These are phyloP conservation scores for Tenthredo amoena DNA, from an alignment of 2,888 invertebrate genomes.

Conservation along the genomic window DNA sequence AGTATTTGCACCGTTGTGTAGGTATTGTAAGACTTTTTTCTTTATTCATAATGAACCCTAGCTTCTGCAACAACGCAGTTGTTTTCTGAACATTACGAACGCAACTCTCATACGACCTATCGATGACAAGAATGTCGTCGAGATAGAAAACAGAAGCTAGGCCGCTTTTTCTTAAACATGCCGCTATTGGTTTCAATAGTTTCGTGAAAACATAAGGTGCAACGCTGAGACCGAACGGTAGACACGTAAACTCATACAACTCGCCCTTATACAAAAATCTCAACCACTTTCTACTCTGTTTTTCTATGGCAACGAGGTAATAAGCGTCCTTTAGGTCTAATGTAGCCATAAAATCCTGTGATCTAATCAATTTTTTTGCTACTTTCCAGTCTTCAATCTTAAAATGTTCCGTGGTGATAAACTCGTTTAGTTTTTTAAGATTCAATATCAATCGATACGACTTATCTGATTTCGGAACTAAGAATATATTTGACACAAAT, in stretches of 20 bases:
- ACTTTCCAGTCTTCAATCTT: conserved; percentile 56
- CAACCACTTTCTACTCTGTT: not conserved
- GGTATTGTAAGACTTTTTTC: conserved; percentile 57
- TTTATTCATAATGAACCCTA: conserved; percentile 59
- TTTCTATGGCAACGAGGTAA: conserved; percentile 28
- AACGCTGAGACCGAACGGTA: conserved; percentile 61
- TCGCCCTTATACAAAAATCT: not conserved
- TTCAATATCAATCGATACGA: conserved; percentile 54
- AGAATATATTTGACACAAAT: conserved; percentile 52
- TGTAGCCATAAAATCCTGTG: conserved; percentile 50
- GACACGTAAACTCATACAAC: conserved; percentile 43
- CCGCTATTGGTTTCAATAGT: conserved; percentile 59
- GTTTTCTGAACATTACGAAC: too few relatives aligned
- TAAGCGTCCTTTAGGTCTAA: conserved; percentile 58
- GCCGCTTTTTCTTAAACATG: too few relatives aligned
- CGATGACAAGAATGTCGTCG: too few relatives aligned
- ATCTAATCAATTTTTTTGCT: conserved; percentile 42
- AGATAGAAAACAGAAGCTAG: too few relatives aligned
- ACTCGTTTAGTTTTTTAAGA: conserved; percentile 56
- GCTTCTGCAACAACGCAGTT: too few relatives aligned
- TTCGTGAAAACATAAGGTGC: conserved; percentile 63
- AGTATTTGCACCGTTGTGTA: conserved; percentile 53
- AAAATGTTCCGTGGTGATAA: conserved; percentile 54
- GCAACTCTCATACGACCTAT: too few relatives aligned
- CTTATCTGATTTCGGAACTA: conserved; percentile 47